These are phyloP conservation scores for Cephus cinctus DNA, from an alignment of 1,140 invertebrate species.

Conservation along the genomic window DNA sequence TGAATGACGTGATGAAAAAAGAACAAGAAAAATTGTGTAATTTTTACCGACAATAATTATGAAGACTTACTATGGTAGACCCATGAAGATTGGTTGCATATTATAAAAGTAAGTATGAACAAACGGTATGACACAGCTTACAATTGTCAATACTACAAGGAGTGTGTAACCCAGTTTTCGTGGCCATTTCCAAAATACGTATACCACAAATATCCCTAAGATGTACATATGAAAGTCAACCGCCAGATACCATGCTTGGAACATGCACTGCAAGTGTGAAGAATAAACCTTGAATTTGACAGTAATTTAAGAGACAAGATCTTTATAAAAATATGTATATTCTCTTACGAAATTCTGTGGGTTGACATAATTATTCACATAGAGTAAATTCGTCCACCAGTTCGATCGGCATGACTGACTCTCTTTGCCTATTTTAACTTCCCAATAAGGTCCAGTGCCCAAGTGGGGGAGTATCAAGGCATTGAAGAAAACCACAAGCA, in stretches of 20 bases:
- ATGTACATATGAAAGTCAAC: constrained; percentile 60
- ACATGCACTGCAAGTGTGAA: constrained; percentile 54
- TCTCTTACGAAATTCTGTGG: constrained; percentile 33
- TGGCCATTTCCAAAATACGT: constrained; percentile 47
- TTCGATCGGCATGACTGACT: constrained; percentile 45
- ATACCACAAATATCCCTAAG: constrained; percentile 52
- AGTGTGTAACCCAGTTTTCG: constrained; percentile 29
- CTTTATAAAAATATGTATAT: background rate
- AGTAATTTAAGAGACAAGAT: background rate
- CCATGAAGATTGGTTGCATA: constrained; percentile 24
- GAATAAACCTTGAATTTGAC: background rate
- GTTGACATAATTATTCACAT: constrained; percentile 59
- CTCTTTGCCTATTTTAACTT: constrained; percentile 25
- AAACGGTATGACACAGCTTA: constrained; percentile 26
- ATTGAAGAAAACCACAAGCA: constrained; percentile 40
- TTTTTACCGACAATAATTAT: background rate
- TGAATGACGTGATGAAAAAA: constrained; percentile 11
- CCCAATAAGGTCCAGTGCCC: constrained; percentile 43
- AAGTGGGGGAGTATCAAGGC: constrained; percentile 34
- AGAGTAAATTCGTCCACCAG: constrained; percentile 62
- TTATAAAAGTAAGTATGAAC: constrained; percentile 23
- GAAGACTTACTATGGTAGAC: constrained; percentile 28
- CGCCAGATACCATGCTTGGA: constrained; percentile 60
- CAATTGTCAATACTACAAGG: constrained; percentile 17
- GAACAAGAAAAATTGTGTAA: constrained; percentile 17